Evolutionary conservation across 2,888 invertebrate species (phyloP).

Genomic region (Dicycla oo): DNA sequence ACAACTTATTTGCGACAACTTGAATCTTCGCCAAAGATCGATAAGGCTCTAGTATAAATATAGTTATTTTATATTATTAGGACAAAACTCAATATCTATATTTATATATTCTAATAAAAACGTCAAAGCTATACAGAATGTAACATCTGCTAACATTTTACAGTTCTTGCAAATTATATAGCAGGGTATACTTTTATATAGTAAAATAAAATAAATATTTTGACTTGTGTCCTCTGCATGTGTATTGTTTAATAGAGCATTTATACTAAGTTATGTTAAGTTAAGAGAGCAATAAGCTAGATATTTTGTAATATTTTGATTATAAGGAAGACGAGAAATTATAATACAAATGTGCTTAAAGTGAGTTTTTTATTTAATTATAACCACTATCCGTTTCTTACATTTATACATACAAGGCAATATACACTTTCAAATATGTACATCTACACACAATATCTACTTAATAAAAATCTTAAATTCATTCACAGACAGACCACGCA

Average conservation of each 20-base stretch:
- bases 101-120: conserved; percentile 8
- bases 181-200: conserved; percentile 48
- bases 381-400: not conserved
- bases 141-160: conserved; percentile 29
- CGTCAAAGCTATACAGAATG: conserved; percentile 41
- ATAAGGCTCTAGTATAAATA: not conserved
- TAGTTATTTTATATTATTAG: conserved; percentile 1
- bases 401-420: not conserved
- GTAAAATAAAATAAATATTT: conserved; percentile 16
- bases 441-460: not conserved
- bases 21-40: not conserved
- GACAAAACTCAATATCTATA: not conserved
- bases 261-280: conserved; percentile 69
- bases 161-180: conserved; percentile 18
- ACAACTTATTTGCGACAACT: not conserved
- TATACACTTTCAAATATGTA: not conserved
- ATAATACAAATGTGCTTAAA: conserved; percentile 84
- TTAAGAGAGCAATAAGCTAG: conserved; percentile 78
- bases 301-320: conserved; percentile 73
- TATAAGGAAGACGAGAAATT: conserved; percentile 71
- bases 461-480: not conserved
- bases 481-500: not conserved
- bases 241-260: conserved; percentile 58
- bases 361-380: conserved; percentile 73
- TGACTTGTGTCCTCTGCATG: conserved; percentile 56